Evolutionary conservation across 2,888 invertebrate species (phyloP).

Genomic region (Brachyopa scutellaris): DNA sequence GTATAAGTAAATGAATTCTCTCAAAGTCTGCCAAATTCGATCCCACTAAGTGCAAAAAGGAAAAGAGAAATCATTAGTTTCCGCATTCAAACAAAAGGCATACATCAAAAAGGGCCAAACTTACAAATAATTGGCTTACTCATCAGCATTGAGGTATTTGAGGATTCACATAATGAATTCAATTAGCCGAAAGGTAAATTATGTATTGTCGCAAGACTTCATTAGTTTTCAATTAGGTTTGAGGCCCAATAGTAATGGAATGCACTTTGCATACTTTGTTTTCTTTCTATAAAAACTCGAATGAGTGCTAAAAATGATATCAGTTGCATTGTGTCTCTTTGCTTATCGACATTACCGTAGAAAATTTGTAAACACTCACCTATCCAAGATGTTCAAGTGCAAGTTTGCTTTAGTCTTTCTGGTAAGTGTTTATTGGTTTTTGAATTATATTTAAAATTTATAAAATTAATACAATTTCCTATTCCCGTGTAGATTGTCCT

Average conservation of each 20-base stretch:
- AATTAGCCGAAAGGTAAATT: conserved; percentile 7
- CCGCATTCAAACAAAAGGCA: no score
- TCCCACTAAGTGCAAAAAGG: no score
- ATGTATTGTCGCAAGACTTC: conserved; percentile 31
- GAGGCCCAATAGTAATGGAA: conserved; percentile 4
- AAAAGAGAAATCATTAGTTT: no score
- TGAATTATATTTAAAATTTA: no score
- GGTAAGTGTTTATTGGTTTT: no score
- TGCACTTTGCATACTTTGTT: neutral
- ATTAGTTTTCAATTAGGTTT: conserved; percentile 55
- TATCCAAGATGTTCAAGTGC: conserved; percentile 32
- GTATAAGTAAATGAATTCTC: no score
- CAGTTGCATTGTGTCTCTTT: conserved; percentile 42
- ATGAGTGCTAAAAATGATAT: conserved; percentile 16
- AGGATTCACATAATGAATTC: neutral
- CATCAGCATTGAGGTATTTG: neutral
- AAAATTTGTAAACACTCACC: neutral
- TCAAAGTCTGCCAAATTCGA: no score
- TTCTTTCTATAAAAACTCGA: conserved; percentile 48
- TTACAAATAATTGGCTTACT: neutral
- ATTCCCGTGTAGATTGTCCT: conserved; percentile 26
- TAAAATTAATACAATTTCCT: neutral
- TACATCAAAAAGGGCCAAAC: no score
- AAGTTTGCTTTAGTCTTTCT: conserved; percentile 53
- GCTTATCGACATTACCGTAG: neutral